phyloP scores from a whole-genome alignment of 2,113 vertebrate species.

The Eolophus roseicapilla region DNA sequence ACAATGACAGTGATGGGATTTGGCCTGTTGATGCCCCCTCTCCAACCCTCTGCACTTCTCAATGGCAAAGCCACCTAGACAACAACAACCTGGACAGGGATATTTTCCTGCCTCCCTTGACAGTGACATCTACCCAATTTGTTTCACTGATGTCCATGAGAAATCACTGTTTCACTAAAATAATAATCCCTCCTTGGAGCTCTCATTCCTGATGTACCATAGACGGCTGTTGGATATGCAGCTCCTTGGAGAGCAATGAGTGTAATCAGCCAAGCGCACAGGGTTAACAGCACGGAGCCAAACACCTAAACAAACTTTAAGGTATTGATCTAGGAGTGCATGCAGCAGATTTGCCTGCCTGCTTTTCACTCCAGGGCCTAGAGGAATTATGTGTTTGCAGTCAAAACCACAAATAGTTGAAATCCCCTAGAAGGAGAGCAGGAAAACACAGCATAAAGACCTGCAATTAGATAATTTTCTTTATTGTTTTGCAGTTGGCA shows the following conservation, averaged over 20 bases:
- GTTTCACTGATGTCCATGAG: not conserved
- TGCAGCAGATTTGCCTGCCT: not conserved
- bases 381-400: not conserved
- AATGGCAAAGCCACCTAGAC: not conserved
- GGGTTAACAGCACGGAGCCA: not conserved
- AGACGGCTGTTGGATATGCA: not conserved
- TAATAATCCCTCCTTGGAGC: not conserved
- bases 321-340: not conserved
- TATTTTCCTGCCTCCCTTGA: not conserved
- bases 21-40: rapidly evolving
- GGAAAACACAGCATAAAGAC: not conserved
- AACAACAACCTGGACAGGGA: not conserved
- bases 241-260: not conserved
- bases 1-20: not conserved
- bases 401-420: not conserved
- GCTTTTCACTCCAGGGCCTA: not conserved
- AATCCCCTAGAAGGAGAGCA: not conserved
- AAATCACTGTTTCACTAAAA: not conserved
- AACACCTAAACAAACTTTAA: not conserved
- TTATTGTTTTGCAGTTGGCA: not conserved
- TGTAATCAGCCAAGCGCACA: not conserved
- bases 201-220: not conserved
- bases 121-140: not conserved
- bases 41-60: not conserved
- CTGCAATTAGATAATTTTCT: rapidly evolving